Conservation (phyloP, 2,113 vertebrate species). For the Coptodon bakossiorum region DNA sequence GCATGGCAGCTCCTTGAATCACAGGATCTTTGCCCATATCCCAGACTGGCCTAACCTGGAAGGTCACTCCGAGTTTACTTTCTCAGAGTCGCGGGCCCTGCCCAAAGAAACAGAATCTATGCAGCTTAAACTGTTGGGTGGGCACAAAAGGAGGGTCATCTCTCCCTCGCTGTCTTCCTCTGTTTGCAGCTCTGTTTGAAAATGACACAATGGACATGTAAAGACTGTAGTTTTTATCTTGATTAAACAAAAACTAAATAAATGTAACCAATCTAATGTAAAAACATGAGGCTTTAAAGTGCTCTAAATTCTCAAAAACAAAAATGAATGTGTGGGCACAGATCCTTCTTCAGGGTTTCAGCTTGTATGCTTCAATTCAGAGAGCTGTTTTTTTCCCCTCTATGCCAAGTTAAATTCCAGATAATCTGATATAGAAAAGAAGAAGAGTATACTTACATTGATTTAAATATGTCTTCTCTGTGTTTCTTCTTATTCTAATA, state of each 20-base stretch:
- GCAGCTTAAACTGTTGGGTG: constrained; percentile 75
- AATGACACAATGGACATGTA: constrained; percentile 43
- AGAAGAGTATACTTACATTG: background rate
- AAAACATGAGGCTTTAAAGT: background rate
- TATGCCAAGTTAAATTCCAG: background rate
- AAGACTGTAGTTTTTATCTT: constrained; percentile 26
- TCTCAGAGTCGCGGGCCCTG: constrained; percentile 73
- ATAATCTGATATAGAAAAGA: background rate
- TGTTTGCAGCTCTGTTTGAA: constrained; percentile 45
- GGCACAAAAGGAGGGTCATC: constrained; percentile 60
- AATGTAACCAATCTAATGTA: constrained; percentile 29
- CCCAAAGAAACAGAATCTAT: constrained; percentile 77
- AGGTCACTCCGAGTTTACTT: constrained; percentile 83
- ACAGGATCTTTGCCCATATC: constrained; percentile 57
- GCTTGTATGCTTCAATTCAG: background rate
- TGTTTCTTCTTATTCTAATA: background rate
- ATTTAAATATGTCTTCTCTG: background rate
- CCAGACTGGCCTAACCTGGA: constrained; percentile 77
- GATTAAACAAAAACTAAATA: background rate
- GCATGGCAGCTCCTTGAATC: constrained; percentile 52
- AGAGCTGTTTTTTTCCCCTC: background rate
- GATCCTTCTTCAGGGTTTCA: background rate
- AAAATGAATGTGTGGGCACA: background rate
- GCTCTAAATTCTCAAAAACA: background rate
- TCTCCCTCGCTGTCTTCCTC: constrained; percentile 20